Evolutionary conservation across 2,797 vertebrate genomes (phyloP).

Genomic region (Cossypha caffra): DNA sequence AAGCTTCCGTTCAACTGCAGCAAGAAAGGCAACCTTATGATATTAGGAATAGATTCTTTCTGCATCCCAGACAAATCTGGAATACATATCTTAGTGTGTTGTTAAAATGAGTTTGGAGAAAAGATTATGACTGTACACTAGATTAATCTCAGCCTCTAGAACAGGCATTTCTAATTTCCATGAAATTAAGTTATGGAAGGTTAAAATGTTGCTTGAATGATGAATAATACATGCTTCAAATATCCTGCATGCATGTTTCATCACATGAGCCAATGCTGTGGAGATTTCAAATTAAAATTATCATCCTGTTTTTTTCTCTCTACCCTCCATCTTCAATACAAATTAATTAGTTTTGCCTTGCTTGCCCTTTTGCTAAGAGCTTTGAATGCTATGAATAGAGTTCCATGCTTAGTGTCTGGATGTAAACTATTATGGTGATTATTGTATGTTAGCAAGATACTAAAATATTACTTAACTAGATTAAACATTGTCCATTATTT

Average conservation of each 20-base stretch:
- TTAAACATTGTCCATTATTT: not conserved
- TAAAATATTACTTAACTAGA: not conserved
- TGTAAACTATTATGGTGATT: not conserved
- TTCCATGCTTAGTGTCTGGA: not conserved
- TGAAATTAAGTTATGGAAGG: not conserved
- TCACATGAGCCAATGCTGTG: not conserved
- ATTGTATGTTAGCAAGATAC: not conserved
- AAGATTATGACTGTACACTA: not conserved
- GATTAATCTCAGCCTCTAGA: not conserved
- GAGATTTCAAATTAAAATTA: not conserved
- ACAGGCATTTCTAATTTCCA: not conserved
- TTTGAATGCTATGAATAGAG: not conserved
- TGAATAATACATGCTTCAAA: not conserved
- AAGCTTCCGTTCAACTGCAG: not conserved
- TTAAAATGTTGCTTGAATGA: not conserved
- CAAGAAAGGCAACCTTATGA: not conserved
- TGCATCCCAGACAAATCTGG: not conserved
- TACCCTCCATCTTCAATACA: not conserved
- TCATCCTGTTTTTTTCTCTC: not conserved
- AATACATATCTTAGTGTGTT: not conserved
- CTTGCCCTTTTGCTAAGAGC: not conserved
- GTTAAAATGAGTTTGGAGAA: not conserved
- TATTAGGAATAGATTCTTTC: not conserved
- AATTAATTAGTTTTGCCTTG: slow-evolving; percentile 2
- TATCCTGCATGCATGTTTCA: not conserved